Evolutionary conservation across 2,888 invertebrate genomes (phyloP).

Genomic region (Drosophila atripex): DNA sequence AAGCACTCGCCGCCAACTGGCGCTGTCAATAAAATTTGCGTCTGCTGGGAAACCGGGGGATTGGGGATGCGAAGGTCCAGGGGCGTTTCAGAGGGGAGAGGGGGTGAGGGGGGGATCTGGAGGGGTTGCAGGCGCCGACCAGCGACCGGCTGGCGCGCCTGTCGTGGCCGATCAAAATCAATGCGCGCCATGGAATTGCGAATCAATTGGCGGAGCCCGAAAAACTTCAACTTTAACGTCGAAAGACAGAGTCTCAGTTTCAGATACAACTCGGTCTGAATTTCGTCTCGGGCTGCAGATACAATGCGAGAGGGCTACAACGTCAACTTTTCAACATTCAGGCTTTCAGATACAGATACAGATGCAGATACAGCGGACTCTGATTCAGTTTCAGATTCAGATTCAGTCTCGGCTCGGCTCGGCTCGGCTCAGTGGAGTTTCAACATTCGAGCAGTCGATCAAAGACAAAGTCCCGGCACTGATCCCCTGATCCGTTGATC

Average conservation of each 20-base stretch:
- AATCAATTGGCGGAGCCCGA: constrained; percentile 66
- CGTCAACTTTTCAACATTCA: constrained; percentile 25
- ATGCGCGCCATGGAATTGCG: constrained; percentile 74
- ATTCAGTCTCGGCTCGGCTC: constrained; percentile 22
- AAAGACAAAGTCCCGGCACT: constrained; percentile 74
- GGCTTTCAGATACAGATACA: constrained; percentile 16
- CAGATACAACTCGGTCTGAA: constrained; percentile 36
- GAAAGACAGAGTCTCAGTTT: constrained; percentile 40
- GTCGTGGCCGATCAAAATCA: constrained; percentile 78
- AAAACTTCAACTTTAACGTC: constrained; percentile 12
- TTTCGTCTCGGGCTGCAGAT: background rate
- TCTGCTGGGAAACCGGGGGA: constrained; percentile 46
- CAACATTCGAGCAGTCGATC: constrained; percentile 71
- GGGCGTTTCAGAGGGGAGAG: background rate
- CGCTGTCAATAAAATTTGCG: constrained; percentile 78
- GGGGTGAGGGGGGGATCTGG: background rate
- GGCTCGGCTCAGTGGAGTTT: constrained; percentile 60
- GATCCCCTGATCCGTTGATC: constrained; percentile 33
- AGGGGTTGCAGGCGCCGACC: constrained; percentile 27
- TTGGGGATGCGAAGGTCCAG: background rate
- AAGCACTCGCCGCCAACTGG: constrained; percentile 67
- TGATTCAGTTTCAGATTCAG: constrained; percentile 45
- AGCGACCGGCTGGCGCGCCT: constrained; percentile 64
- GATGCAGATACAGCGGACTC: constrained; percentile 32
- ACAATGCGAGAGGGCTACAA: constrained; percentile 24